Conservation (phyloP, 2,797 vertebrate genomes). For the Arctocebus calabarensis region DNA sequence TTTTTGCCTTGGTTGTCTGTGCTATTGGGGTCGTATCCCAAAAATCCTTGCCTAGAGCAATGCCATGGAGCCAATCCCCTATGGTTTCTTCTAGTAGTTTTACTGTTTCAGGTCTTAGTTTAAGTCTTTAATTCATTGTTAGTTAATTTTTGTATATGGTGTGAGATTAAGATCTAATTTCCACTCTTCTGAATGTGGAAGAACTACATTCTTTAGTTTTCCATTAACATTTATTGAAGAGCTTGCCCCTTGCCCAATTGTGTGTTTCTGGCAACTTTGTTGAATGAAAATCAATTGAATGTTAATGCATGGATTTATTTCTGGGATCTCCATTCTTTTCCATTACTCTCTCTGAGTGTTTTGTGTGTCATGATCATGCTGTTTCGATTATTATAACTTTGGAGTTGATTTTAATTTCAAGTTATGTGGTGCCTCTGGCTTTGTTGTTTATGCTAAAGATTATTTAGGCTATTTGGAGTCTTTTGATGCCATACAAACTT, state of each 20-base stretch:
- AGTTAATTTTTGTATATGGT: not conserved
- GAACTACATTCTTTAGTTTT: not conserved
- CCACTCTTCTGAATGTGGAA: not conserved
- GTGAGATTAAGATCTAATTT: not conserved
- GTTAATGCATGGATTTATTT: not conserved
- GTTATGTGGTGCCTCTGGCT: not conserved
- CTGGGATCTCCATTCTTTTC: not conserved
- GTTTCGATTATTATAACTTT: not conserved
- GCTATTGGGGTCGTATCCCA: not conserved
- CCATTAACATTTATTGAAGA: not conserved
- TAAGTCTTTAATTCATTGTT: not conserved
- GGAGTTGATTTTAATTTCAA: not conserved
- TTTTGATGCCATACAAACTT: not conserved
- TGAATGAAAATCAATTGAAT: not conserved
- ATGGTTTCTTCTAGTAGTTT: not conserved
- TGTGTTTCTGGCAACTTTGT: not conserved
- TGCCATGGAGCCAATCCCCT: not conserved
- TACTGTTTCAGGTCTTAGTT: not conserved
- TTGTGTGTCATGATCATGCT: not conserved
- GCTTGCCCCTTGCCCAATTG: no score
- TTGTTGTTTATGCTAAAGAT: not conserved
- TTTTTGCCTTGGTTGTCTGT: not conserved
- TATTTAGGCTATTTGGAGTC: not conserved
- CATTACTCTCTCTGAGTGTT: not conserved
- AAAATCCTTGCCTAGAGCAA: not conserved